Base-by-base conservation (phyloP, 2,797 vertebrate species). In the Bucorvus abyssinicus region DNA sequence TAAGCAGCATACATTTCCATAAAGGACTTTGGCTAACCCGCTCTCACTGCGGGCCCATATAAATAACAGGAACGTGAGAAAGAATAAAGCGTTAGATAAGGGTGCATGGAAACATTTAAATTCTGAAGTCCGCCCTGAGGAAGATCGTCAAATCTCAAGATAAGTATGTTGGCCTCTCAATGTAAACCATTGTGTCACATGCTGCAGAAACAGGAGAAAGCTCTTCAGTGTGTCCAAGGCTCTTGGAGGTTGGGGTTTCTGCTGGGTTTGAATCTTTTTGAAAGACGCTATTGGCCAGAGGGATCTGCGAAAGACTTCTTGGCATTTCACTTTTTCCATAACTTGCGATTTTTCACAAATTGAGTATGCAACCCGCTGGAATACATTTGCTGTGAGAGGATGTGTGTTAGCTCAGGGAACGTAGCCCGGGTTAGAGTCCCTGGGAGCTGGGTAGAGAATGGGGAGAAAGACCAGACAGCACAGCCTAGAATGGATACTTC, bases 1-100 rank as follows among this genome's bases (percentile, higher is more conserved):
- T 53, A 91, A 78, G 76, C 60, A 53, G 90, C 94, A 84, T 93
- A 69, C 86, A 94, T 89, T 95, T 95, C 93, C 79, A 89, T 89
- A 85, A 79, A 65, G 75, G 90, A 94, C 94, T 96, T 89, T 63
- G 79, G n/a, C 67, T 94, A 73, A 47, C 60, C 60, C 50, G 8
- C 74, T 92, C 69, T 82, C 68, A 50, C 57, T 86, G 40, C 44
- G 59, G 26, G 29, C 59, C 55, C 79, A 65, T 77, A 87, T 93
- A 69, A 88, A 74, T 89, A 90, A 84, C 78, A 85, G 89, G 64
- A 94, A 94, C 52, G 85, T 95, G 91, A 91, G 93, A 93, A 94
- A 94, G 91, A 94, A 94, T 91, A 49, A 84, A 84, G 67, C 38
- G 49, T 56, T 79, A 94, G 95, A 89, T 96, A 96, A 95, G 83